phyloP scores from a whole-genome alignment of 2,113 vertebrate genomes.

The Micronisus gabar region DNA sequence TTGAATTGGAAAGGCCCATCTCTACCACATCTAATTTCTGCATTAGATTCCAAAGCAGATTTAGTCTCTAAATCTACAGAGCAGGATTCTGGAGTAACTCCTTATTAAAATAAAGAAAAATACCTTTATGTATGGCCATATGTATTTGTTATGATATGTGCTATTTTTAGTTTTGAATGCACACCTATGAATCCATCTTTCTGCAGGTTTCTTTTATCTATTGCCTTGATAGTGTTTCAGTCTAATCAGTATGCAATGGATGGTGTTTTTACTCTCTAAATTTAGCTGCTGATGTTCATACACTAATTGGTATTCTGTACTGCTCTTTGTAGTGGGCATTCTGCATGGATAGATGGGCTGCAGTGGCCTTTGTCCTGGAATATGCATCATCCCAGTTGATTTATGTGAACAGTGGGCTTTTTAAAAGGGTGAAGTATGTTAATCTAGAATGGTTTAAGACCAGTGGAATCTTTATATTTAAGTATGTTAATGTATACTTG shows the following conservation, averaged over 20 bases:
- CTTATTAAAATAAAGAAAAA: neutral
- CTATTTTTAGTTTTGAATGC: neutral
- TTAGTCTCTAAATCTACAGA: neutral
- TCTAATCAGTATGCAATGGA: constrained; percentile 9
- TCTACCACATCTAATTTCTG: neutral
- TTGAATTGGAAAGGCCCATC: neutral
- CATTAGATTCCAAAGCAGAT: neutral
- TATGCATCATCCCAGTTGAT: neutral
- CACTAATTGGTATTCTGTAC: neutral
- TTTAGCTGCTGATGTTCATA: constrained; percentile 34
- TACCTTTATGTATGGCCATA: neutral
- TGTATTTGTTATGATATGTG: neutral
- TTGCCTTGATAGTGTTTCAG: neutral
- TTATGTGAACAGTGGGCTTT: neutral
- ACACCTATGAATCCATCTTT: neutral
- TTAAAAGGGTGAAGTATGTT: neutral
- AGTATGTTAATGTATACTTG: neutral
- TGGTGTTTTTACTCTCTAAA: constrained; percentile 27
- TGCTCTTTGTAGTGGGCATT: neutral
- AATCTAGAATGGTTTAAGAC: neutral
- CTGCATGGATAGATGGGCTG: neutral
- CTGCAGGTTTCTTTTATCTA: neutral
- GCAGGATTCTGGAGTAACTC: neutral
- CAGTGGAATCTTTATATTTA: neutral
- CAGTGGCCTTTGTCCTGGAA: neutral